These are phyloP conservation scores for Allacma fusca DNA, from an alignment of 2,888 invertebrate genomes.

Conservation along the genomic window DNA sequence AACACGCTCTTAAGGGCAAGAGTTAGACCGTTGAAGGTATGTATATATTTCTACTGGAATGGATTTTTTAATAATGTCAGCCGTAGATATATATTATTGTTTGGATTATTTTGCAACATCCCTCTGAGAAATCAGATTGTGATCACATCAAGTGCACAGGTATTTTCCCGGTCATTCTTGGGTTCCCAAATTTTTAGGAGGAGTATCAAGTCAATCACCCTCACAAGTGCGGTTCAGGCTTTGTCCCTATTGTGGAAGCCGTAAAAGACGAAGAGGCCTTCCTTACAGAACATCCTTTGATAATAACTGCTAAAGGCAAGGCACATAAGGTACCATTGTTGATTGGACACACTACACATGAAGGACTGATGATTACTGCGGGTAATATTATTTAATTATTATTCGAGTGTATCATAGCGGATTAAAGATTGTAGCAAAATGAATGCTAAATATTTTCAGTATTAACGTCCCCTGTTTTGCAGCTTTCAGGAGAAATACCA, in stretches of 20 bases:
- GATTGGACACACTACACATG: conserved; percentile 24
- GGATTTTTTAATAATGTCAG: too few species aligned
- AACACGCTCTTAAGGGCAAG: background rate
- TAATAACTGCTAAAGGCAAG: background rate
- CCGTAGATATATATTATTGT: too few species aligned
- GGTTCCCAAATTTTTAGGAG: too few species aligned
- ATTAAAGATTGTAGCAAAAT: too few species aligned
- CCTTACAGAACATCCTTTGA: background rate
- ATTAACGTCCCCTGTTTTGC: too few species aligned
- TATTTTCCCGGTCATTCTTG: too few species aligned
- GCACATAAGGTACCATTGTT: conserved; percentile 21
- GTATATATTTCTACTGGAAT: too few species aligned
- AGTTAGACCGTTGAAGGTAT: background rate
- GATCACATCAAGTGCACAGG: too few species aligned
- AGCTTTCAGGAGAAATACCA: background rate
- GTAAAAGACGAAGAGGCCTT: conserved; percentile 33
- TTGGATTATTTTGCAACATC: too few species aligned
- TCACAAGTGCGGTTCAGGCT: background rate
- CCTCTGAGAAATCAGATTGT: too few species aligned
- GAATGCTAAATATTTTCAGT: too few species aligned
- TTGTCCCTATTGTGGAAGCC: conserved; percentile 21
- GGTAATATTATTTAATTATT: background rate
- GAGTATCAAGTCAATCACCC: background rate
- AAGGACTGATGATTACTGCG: background rate
- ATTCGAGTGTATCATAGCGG: background rate